Percentiles rank a stretch among this genome's conserved stretches.
Evolutionary conservation across 2,797 vertebrate species (phyloP).

Genomic region (Nyctalus aviator): DNA sequence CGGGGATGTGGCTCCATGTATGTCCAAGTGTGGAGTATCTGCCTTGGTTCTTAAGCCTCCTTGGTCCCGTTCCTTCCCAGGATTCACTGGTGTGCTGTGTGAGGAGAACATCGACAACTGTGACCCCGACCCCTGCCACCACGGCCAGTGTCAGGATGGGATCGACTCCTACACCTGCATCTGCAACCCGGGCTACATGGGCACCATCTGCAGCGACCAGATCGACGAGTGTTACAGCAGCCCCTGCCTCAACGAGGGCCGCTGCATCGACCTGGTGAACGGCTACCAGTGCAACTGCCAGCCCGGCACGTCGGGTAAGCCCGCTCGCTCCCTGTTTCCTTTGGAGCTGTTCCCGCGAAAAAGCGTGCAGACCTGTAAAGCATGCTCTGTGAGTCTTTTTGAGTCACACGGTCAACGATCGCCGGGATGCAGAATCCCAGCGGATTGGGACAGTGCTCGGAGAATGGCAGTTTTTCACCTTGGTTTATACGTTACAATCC

Average conservation of each 20-base stretch:
- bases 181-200: conserved; percentile 93
- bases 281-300: conserved; percentile 95
- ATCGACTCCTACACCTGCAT: conserved; percentile 94
- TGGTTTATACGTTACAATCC: too few relatives aligned
- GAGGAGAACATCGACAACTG: conserved; percentile 95
- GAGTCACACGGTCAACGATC: too few relatives aligned
- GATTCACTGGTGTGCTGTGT: conserved; percentile 93
- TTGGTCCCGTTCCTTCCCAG: conserved; percentile 82
- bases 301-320: conserved; percentile 92
- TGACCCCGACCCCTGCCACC: conserved; percentile 94
- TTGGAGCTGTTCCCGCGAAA: not conserved
- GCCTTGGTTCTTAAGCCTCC: not conserved
- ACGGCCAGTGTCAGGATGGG: conserved; percentile 93
- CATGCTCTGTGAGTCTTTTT: too few relatives aligned
- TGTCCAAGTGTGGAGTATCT: not conserved
- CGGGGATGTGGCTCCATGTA: not conserved
- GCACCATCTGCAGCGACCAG: conserved; percentile 94
- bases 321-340: accelerated
- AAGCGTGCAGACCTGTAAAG: too few relatives aligned
- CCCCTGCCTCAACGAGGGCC: conserved; percentile 95
- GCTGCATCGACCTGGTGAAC: conserved; percentile 94
- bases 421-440: too few relatives aligned
- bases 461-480: too few relatives aligned
- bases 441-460: too few relatives aligned
- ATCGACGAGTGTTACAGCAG: conserved; percentile 95